Evolutionary conservation across 2,113 vertebrate genomes (phyloP), one percentile per base, ranked within the genome.

Genomic region (Poecile atricapillus): DNA sequence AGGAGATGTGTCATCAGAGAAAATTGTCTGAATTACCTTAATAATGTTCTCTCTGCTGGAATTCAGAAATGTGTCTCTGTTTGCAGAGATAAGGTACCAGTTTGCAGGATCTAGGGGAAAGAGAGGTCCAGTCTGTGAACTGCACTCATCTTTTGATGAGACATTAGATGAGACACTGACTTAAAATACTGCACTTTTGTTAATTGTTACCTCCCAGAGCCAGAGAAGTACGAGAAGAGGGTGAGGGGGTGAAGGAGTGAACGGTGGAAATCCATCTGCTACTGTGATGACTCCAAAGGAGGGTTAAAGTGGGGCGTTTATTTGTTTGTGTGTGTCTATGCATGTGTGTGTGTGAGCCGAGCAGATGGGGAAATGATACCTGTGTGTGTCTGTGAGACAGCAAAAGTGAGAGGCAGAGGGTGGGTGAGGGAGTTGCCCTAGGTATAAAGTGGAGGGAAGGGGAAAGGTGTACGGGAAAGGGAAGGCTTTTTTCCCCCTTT

Each of bases 1-100:
- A 19, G 75, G 75, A 88, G 90, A 82, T 90, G 91, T 95, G 89
- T 93, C 92, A 95, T 80, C 89, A 71, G 76, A 76, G 79, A 93
- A 91, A 94, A 94, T 75, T 27, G 44, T 53, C 82, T 91, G 87
- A 79, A 74, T 97, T 92, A 68, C 62, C 73, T 86, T 83, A 84
- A 44, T 43, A 16, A 1, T 68, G 44, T 77, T 92, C 50, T 90
- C 79, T 77, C 60, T 70, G 28, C 69, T 84, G 67, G 81, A 73
- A 76, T 82, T 93, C 90, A 94, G 87, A 96, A 90, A 71, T 15
- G n/a, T 22, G 47, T 60, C 71, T 86, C 56, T 21, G 9, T 82
- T 78, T 80, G 56, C 33, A 33, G 70, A 44, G 69, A 92, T 41
- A 77, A 87, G 65, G 79, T 33, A 65, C 31, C 65, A 60, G 49